Percentiles rank a stretch among this genome's conserved stretches.
These are phyloP conservation scores for Botrylloides violaceus DNA, from an alignment of 23 tunicate species.

Conservation along the genomic window DNA sequence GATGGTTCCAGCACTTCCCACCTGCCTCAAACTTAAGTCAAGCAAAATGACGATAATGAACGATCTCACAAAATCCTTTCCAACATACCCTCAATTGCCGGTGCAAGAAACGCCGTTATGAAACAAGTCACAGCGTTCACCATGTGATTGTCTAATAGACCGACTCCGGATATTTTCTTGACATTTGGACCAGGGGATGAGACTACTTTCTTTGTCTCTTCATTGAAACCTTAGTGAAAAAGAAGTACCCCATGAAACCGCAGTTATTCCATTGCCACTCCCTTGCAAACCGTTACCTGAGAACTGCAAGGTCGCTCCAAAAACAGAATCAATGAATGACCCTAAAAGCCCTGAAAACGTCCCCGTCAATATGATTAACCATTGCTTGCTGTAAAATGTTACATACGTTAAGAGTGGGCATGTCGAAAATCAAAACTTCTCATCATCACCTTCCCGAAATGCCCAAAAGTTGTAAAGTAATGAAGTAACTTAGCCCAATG, in stretches of 20 bases:
- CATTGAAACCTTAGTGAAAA: constrained; percentile 37
- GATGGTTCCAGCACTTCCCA: no score
- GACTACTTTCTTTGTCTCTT: constrained; percentile 41
- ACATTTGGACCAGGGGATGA: constrained; percentile 58
- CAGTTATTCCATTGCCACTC: background rate
- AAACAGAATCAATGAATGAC: constrained; percentile 59
- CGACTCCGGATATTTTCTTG: constrained; percentile 44
- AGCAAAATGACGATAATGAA: background rate
- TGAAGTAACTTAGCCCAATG: constrained; percentile 39
- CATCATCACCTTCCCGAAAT: background rate
- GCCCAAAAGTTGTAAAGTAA: constrained; percentile 1
- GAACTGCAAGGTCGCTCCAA: constrained; percentile 87
- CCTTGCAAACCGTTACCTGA: constrained; percentile 38
- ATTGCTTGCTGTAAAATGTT: constrained; percentile 32
- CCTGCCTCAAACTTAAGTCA: no score
- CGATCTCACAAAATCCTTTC: background rate
- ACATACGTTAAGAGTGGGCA: background rate
- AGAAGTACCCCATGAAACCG: background rate
- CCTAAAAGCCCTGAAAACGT: constrained; percentile 50
- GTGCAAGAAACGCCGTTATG: constrained; percentile 33
- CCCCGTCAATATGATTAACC: constrained; percentile 40
- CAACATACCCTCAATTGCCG: background rate
- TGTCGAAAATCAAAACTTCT: background rate
- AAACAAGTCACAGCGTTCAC: constrained; percentile 63
- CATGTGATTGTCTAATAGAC: constrained; percentile 66